phyloP scores from a whole-genome alignment of 1,140 invertebrate genomes.

The Sitophilus oryzae region DNA sequence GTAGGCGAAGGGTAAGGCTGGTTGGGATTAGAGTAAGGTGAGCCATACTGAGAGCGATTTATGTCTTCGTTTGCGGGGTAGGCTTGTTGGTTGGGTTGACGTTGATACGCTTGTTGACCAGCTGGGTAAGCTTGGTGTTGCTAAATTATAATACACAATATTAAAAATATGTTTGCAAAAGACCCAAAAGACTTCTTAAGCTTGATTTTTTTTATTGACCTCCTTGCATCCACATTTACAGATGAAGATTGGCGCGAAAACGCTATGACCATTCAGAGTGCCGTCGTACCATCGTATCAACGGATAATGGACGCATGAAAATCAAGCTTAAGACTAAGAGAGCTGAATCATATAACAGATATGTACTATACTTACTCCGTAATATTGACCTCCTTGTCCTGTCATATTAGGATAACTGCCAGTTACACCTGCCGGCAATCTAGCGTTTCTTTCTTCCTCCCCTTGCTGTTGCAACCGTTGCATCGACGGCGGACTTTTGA shows the following conservation, averaged over 20 bases:
- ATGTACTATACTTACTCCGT: constrained; percentile 16
- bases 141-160: not conserved
- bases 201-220: no score
- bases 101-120: constrained; percentile 10
- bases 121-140: not conserved
- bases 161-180: no score
- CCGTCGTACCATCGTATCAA: no score
- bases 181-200: no score
- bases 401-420: constrained; percentile 36
- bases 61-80: constrained; percentile 18
- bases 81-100: constrained; percentile 21
- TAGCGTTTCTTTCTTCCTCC: constrained; percentile 8
- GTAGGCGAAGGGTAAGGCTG: constrained; percentile 30
- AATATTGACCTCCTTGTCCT: constrained; percentile 19
- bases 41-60: constrained; percentile 18
- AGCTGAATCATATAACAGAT: not conserved
- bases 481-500: constrained; percentile 39
- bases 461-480: constrained; percentile 37
- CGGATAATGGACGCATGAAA: no score
- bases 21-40: constrained; percentile 15
- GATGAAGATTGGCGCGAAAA: no score
- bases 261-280: no score
- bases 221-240: no score
- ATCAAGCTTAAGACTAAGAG: no score
- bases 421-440: constrained; percentile 11